Percentiles rank a stretch among this genome's conserved stretches.
Evolutionary conservation across 64 coral and sea anemone genomes (phyloP).

Genomic region (Stichodactyla mertensii): DNA sequence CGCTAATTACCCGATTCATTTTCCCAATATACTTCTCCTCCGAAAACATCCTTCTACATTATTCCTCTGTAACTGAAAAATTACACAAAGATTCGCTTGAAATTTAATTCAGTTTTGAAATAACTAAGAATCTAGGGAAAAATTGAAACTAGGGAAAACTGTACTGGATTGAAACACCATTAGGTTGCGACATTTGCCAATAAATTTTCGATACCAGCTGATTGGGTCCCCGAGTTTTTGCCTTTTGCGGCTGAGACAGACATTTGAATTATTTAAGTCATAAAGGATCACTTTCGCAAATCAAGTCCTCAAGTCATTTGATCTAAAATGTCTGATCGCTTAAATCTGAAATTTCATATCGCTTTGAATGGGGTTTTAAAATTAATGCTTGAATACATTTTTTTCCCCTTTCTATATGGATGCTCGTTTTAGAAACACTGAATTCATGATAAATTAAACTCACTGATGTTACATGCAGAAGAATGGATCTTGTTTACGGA

Average conservation of each 20-base stretch:
- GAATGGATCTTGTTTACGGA: not conserved
- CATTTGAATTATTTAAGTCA: conserved; percentile 7
- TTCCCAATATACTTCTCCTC: not conserved
- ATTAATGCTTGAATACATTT: not conserved
- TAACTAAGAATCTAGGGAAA: too few species aligned
- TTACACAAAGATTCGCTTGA: not conserved
- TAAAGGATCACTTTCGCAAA: conserved; percentile 3
- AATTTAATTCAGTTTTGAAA: too few species aligned
- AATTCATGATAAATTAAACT: not conserved
- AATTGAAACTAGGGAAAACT: not conserved
- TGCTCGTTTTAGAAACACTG: not conserved
- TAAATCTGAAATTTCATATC: not conserved
- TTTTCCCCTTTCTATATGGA: not conserved
- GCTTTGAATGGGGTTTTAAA: not conserved
- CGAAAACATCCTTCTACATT: not conserved
- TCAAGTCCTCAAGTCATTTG: not conserved
- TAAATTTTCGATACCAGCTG: not conserved
- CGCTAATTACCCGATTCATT: not conserved
- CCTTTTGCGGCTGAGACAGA: not conserved
- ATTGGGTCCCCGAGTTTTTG: not conserved
- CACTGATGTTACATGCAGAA: not conserved
- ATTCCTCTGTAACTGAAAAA: not conserved
- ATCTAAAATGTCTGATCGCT: conserved; percentile 12
- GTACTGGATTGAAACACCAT: not conserved
- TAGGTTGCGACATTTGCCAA: not conserved